Percentiles rank a stretch among this genome's conserved stretches.
Conservation (phyloP, 2,113 vertebrate genomes). For the Equus quagga region DNA sequence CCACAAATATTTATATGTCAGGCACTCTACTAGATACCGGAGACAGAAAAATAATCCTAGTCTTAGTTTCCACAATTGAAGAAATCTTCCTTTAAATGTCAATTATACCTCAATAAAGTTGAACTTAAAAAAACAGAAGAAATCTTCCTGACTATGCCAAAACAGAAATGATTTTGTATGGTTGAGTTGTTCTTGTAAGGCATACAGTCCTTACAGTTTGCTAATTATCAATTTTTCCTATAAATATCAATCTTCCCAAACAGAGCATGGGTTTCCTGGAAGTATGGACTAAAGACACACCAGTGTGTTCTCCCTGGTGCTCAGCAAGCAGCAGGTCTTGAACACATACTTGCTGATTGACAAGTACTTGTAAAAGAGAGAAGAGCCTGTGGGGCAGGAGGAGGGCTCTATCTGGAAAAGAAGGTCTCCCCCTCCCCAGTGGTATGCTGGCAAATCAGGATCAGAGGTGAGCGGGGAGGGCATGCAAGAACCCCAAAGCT, state of each 20-base stretch:
- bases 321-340: neutral
- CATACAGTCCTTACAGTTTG: neutral
- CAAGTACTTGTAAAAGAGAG: neutral
- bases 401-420: neutral
- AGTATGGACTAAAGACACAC: neutral
- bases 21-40: neutral
- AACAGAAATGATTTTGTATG: neutral
- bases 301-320: neutral
- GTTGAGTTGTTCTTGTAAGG: neutral
- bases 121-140: neutral
- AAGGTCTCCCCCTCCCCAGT: neutral
- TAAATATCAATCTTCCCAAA: slow-evolving; percentile 21
- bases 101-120: neutral
- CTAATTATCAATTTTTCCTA: neutral
- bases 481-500: neutral
- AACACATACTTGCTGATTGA: neutral
- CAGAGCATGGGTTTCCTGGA: neutral
- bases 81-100: neutral
- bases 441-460: neutral
- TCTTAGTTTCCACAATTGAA: neutral
- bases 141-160: neutral
- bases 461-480: neutral
- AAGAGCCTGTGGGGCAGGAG: neutral
- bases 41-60: slow-evolving; percentile 10
- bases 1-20: slow-evolving; percentile 29